Base-by-base conservation (phyloP, 2,888 invertebrate genomes). In the Seira musarum region DNA sequence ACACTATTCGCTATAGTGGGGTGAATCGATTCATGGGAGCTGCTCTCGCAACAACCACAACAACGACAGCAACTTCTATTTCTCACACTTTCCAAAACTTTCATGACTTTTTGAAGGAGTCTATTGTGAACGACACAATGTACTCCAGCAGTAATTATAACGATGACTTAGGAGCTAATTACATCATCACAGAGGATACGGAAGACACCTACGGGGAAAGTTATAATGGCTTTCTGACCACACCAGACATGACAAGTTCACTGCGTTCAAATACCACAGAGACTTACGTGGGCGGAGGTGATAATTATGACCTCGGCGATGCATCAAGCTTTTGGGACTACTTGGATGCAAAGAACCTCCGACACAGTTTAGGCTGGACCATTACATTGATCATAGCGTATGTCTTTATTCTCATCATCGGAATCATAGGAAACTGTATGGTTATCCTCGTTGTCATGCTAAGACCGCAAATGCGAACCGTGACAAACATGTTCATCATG, bases 401-500 rank as follows among this genome's bases (percentile, higher is more conserved):
- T 81, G 82, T 85, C 1, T 30, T 87, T 1, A 88, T 89, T 1
- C 88, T 89, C 61, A 70, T 88, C 6, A 80, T 88, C n/a, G 89
- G 89, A 19, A 81, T 88, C 6, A 81, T 88, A 30, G 88, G 87
- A 2, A 87, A 87, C 77, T 77, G 72, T 24, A 85, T 87, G 63
- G 87, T 88, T 6, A 83, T 87, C 15, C 71, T 87, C 22, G 88
- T 88, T 10, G 82, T 87, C 13, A 24, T 83, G 15, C 80, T 84
- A 10, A 81, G 83, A 49, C 78, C 77, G 64, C 83, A 87, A 22
- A 88, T 90, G 87, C 87, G 88, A 71, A 88, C 88, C 2, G 88
- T 89, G 6, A 90, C 90, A 61, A 90, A 90, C 82, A 88, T 88
- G 81, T 88, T 90, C 84, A 90, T 90, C 89, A 89, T 67, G 89